These are phyloP conservation scores for Leptothorax acervorum DNA, from an alignment of 2,888 invertebrate genomes.

Conservation along the genomic window DNA sequence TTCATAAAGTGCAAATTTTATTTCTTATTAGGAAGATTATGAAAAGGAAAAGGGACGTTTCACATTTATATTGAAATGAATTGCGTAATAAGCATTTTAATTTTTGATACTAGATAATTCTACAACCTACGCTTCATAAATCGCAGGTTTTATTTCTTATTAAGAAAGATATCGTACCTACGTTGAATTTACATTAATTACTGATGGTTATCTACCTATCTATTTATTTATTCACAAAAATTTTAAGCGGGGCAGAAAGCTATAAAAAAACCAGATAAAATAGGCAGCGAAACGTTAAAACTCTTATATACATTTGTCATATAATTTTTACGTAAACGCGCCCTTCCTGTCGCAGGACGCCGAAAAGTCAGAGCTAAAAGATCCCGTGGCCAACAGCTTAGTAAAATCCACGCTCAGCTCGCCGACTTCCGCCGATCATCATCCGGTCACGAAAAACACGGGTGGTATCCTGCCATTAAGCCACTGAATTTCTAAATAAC, in stretches of 20 bases:
- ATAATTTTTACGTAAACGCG: not conserved
- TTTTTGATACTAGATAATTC: not conserved
- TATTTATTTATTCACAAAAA: not conserved
- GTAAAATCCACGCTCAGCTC: slow-evolving; percentile 11
- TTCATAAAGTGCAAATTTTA: no score
- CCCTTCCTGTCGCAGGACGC: not conserved
- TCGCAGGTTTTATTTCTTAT: not conserved
- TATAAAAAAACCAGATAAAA: not conserved
- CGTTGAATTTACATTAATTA: not conserved
- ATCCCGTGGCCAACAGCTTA: not conserved
- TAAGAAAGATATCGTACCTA: no score
- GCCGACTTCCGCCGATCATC: slow-evolving; percentile 48
- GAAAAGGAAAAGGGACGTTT: no score
- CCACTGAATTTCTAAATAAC: slow-evolving; percentile 21
- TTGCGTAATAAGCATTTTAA: not conserved
- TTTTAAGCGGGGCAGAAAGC: not conserved
- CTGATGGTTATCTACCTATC: not conserved
- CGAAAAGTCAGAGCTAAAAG: not conserved
- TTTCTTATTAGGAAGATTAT: no score
- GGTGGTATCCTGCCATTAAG: slow-evolving; percentile 33
- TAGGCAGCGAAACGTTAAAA: not conserved
- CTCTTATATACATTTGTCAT: not conserved
- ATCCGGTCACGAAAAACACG: slow-evolving; percentile 59
- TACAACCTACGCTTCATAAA: not conserved
- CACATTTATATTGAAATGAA: not conserved